phyloP scores from a whole-genome alignment of 2,888 invertebrate species.

The Pomacea canaliculata region DNA sequence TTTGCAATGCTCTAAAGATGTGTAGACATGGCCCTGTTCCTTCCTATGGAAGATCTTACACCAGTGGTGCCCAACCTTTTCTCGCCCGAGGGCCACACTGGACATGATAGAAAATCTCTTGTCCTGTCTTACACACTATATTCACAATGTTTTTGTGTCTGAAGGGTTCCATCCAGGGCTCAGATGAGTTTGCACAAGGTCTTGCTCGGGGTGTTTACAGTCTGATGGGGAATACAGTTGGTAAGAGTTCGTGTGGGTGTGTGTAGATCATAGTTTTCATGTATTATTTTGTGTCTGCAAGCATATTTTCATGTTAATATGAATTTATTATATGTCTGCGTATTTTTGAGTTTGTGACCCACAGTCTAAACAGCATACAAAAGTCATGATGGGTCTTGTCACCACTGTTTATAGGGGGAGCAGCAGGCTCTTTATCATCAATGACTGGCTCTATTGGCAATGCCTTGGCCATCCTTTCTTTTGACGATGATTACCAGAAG shows the following conservation, averaged over 20 bases:
- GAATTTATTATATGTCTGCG: too few relatives aligned
- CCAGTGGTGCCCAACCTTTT: too few relatives aligned
- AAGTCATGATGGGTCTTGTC: not conserved
- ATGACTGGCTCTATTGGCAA: constrained; percentile 72
- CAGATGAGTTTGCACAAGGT: constrained; percentile 73
- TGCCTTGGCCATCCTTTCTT: constrained; percentile 70
- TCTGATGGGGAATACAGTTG: constrained; percentile 72
- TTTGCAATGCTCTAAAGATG: too few relatives aligned
- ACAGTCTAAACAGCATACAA: not conserved
- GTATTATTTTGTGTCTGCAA: not conserved
- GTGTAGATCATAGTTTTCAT: not conserved
- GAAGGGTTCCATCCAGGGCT: constrained; percentile 70
- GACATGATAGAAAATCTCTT: too few relatives aligned
- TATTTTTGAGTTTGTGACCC: not conserved
- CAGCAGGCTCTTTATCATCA: constrained; percentile 70
- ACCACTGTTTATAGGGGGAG: constrained; percentile 56
- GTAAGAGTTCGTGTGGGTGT: constrained; percentile 42
- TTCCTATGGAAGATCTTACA: too few relatives aligned
- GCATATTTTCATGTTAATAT: not conserved
- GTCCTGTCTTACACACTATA: too few relatives aligned
- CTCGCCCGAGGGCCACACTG: too few relatives aligned
- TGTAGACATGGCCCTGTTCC: too few relatives aligned
- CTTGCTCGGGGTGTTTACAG: constrained; percentile 71
- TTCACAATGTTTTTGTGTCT: constrained; percentile 3
- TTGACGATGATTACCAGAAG: constrained; percentile 73